Conservation (phyloP, 1,140 invertebrate species). For the Ctenoplectra terminalis region DNA sequence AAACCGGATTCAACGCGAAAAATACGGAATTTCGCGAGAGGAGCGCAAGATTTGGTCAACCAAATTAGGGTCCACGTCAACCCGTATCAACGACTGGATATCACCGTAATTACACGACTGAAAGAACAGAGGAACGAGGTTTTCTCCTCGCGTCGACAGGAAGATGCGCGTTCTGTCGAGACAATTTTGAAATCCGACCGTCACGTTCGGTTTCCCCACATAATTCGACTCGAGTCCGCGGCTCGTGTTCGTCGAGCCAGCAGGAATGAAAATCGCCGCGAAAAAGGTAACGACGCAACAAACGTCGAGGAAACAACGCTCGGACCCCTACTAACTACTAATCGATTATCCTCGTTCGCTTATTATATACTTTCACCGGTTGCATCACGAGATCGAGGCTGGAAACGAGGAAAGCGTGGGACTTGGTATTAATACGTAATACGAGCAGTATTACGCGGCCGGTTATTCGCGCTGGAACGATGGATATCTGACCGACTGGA, state of each 20-base stretch:
- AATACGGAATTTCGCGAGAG: background rate
- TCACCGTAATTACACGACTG: constrained; percentile 34
- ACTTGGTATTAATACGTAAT: constrained; percentile 44
- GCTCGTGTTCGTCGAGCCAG: background rate
- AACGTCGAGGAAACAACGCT: constrained; percentile 15
- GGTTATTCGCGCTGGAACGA: background rate
- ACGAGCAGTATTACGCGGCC: constrained; percentile 20
- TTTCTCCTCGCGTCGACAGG: background rate
- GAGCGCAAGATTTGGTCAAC: too few relatives aligned
- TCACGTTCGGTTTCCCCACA: background rate
- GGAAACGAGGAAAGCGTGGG: constrained; percentile 45
- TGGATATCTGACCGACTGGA: background rate
- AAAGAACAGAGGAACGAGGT: constrained; percentile 21
- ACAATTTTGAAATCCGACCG: background rate
- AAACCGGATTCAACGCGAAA: too few relatives aligned
- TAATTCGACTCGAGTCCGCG: background rate
- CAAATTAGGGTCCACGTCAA: constrained; percentile 14
- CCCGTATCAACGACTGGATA: background rate
- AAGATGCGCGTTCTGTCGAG: background rate
- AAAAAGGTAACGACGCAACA: background rate
- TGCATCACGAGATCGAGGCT: constrained; percentile 19
- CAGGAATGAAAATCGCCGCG: background rate
- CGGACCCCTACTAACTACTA: background rate
- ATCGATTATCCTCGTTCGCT: constrained; percentile 46
- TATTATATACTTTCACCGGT: constrained; percentile 52